Base-by-base conservation (phyloP, 1,140 invertebrate species). In the Aphaenogaster ashmeadi region DNA sequence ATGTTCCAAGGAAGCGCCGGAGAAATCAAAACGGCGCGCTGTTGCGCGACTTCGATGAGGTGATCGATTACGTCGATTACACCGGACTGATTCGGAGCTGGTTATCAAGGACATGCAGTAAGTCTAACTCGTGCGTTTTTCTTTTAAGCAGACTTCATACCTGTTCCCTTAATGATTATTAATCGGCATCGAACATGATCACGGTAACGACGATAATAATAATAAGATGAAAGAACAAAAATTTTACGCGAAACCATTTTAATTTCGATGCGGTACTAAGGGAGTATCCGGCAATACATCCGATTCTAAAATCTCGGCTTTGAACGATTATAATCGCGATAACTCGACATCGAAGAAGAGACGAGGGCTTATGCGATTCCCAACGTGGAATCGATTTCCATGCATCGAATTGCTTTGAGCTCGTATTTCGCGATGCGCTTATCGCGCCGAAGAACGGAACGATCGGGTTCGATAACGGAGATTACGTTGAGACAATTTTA, bases 71-170 rank as follows among this genome's bases (percentile, higher is more conserved):
- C 83, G 38, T 36, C 77, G 54, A 81, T 52, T 36, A 58, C 15
- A 36, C 11, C 56, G n/a, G 50, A 18, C 27, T 11, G 13, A 41
- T 38, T n/a, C 50, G 50, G n/a, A 66, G 18, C 50, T 90, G 89
- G 90, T 58, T 90, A 6, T 88, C 77, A 11, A 88, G 60, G 36
- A 88, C 83, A 47, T 66, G 64, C 87, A 36, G 90, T 91, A 90
- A 91, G 90, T 91, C n/a, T 15, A 15, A 79, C 18, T n/a, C 33
- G 79, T 41, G 33, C 18, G 6, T 41, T 54, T 71, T 33, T 21
- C 54, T 84, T 18, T 74, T 8, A 6, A 72, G 27, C 54, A 13
- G 21, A 72, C n/a, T 72, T 18, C 18, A 36, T 47, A 47, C 13
- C 9, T 71, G 15, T 83, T 11, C 21, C 9, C 66, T 11, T 41